Evolutionary conservation across 2,797 vertebrate genomes (phyloP).

Genomic region (Sciaenops ocellatus): DNA sequence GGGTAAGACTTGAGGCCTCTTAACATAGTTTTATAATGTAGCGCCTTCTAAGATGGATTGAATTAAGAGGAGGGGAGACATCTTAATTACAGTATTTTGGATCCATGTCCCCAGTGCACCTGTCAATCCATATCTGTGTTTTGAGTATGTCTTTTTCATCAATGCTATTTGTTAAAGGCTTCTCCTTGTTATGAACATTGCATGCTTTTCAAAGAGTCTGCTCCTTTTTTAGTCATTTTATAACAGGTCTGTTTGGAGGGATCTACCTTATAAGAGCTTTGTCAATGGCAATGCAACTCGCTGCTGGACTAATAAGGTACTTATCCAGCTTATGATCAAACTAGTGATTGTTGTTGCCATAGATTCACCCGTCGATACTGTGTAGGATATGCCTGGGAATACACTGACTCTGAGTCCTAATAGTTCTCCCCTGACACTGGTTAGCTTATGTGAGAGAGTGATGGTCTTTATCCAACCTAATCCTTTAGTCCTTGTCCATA

Average conservation of each 20-base stretch:
- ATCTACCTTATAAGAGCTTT: conserved; percentile 65
- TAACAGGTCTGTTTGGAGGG: conserved; percentile 37
- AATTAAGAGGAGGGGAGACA: conserved; percentile 47
- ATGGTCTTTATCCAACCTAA: conserved; percentile 63
- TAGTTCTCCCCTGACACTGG: conserved; percentile 66
- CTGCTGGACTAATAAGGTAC: conserved; percentile 68
- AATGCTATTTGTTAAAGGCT: conserved; percentile 37
- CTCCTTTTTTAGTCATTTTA: conserved; percentile 50
- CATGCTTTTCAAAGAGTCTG: conserved; percentile 60
- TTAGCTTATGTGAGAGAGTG: conserved; percentile 53
- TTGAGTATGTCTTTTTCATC: conserved; percentile 28
- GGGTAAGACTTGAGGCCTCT: conserved; percentile 71
- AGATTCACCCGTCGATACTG: conserved; percentile 76
- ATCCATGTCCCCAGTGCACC: conserved; percentile 54
- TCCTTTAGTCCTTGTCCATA: conserved; percentile 68
- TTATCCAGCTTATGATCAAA: conserved; percentile 67
- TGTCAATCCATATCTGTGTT: conserved; percentile 47
- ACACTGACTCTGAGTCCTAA: conserved; percentile 55
- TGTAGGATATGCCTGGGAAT: conserved; percentile 75
- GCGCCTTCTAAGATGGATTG: conserved; percentile 58
- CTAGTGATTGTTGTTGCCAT: conserved; percentile 72
- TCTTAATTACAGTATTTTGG: conserved; percentile 62
- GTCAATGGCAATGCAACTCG: conserved; percentile 62
- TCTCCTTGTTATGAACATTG: conserved; percentile 50
- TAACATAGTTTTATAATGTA: conserved; percentile 75